Evolutionary conservation across 1,140 invertebrate species (phyloP).

Genomic region (Hestina assimilis): DNA sequence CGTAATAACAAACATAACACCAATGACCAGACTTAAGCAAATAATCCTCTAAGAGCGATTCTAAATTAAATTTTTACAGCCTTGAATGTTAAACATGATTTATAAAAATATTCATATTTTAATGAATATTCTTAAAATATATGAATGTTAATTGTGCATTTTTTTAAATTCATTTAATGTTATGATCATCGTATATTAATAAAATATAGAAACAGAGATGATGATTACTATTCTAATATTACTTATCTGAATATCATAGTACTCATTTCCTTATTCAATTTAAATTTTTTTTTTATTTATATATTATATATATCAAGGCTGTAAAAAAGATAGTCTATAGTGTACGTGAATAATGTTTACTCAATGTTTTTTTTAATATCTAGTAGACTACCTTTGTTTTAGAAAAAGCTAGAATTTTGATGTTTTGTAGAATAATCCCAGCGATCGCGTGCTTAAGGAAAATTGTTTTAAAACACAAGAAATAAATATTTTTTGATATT

Average conservation of each 20-base stretch:
- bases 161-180: slow-evolving; percentile 17
- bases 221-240: too few species aligned
- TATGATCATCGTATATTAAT: too few species aligned
- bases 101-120: slow-evolving; percentile 8
- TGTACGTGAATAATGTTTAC: slow-evolving; percentile 42
- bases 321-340: slow-evolving; percentile 44
- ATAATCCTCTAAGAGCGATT: slow-evolving; percentile 58
- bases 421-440: slow-evolving; percentile 57
- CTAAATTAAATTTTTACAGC: slow-evolving; percentile 50
- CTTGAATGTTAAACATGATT: slow-evolving; percentile 35
- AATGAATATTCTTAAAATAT: slow-evolving; percentile 21
- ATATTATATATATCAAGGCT: slow-evolving; percentile 35
- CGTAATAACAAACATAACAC: slow-evolving; percentile 53
- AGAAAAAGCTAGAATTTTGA: slow-evolving; percentile 71
- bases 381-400: slow-evolving; percentile 56
- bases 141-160: slow-evolving; percentile 19
- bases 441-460: slow-evolving; percentile 49
- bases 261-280: not conserved
- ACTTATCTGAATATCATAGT: too few species aligned
- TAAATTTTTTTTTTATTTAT: not conserved
- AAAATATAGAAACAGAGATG: too few species aligned
- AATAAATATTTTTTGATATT: slow-evolving; percentile 69
- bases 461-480: slow-evolving; percentile 64
- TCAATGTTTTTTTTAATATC: slow-evolving; percentile 50
- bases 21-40: slow-evolving; percentile 54